Evolutionary conservation across 2,888 invertebrate genomes (phyloP), one percentile per base, ranked within the genome.

Genomic region (Uropetala carovei): DNA sequence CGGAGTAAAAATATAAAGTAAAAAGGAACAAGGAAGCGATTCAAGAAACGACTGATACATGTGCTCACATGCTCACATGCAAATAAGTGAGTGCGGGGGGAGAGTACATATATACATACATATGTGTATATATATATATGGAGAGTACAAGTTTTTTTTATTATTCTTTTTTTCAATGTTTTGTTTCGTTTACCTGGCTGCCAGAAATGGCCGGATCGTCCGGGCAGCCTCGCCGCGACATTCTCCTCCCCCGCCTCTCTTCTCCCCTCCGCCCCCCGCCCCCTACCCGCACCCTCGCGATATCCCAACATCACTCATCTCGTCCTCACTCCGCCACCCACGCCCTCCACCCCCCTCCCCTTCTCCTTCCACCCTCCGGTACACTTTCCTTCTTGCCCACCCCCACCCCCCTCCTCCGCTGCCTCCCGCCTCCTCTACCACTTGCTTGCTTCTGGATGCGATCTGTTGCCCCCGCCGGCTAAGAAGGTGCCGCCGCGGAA

Each of bases 151-250:
- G 43, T 14, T 89, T 64, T 64, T 60, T 30, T 68, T 11, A 64
- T 89, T 64, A 13, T 86, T 83, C 30, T 82, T 86, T 89, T 64
- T 18, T 89, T 60, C 75, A 75, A 75, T 75, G 75, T 64, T 89
- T 86, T n/a, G 18, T 64, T 43, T 89, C 89, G 89, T 89, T 92
- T 92, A 92, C 92, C 92, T 92, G 92, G 92, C 92, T 92, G 83
- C 92, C 92, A 85, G 92, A 92, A 64, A 92, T 86, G 64, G 85
- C 85, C 68, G 92, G 92, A 85, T 92, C 92, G 68, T 92, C 92
- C 58, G 85, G 92, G 86, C 92, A 92, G 85, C 85, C 92, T 58
- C 92, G 89, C 89, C 89, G 89, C 43, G 89, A 89, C 89, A 89
- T 89, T 89, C 89, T 89, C 89, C 64, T 89, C 89, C 89, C 89